Evolutionary conservation across 2,113 vertebrate species (phyloP).

Genomic region (Bostrychus sinensis): DNA sequence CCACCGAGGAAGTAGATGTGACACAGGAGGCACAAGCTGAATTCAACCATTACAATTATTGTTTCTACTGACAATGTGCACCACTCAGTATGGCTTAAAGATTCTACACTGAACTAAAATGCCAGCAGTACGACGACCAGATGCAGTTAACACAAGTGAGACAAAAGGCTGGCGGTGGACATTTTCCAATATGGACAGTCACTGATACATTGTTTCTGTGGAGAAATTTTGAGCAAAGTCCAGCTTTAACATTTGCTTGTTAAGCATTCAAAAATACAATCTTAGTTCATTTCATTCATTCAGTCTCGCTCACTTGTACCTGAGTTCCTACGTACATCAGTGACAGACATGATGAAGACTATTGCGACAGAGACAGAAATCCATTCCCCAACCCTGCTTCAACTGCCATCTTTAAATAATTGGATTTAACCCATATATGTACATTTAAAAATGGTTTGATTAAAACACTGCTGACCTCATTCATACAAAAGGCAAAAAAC

Average conservation of each 20-base stretch:
- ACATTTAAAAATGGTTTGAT: conserved; percentile 60
- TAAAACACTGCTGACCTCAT: conserved; percentile 66
- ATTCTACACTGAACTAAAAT: conserved; percentile 29
- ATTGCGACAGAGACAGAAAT: conserved; percentile 38
- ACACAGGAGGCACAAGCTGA: conserved; percentile 68
- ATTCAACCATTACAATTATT: conserved; percentile 30
- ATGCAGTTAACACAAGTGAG: conserved; percentile 4
- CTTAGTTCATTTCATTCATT: conserved; percentile 68
- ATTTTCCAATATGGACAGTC: conserved; percentile 22
- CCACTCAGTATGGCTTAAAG: conserved; percentile 64
- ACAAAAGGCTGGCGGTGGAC: conserved; percentile 30
- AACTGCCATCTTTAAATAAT: conserved; percentile 35
- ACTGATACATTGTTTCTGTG: conserved; percentile 15
- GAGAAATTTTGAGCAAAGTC: conserved; percentile 21
- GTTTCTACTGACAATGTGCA: conserved; percentile 41
- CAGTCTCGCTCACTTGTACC: conserved; percentile 63
- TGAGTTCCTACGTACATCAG: conserved; percentile 69
- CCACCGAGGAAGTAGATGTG: conserved; percentile 51
- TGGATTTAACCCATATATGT: conserved; percentile 27
- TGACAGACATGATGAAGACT: conserved; percentile 46
- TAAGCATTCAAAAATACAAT: conserved; percentile 68
- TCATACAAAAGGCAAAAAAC: conserved; percentile 65
- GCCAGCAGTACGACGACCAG: background rate
- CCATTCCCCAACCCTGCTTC: conserved; percentile 13
- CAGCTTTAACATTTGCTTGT: conserved; percentile 42